phyloP scores from a whole-genome alignment of 92 coral and sea anemone species.

The Metridium senile region DNA sequence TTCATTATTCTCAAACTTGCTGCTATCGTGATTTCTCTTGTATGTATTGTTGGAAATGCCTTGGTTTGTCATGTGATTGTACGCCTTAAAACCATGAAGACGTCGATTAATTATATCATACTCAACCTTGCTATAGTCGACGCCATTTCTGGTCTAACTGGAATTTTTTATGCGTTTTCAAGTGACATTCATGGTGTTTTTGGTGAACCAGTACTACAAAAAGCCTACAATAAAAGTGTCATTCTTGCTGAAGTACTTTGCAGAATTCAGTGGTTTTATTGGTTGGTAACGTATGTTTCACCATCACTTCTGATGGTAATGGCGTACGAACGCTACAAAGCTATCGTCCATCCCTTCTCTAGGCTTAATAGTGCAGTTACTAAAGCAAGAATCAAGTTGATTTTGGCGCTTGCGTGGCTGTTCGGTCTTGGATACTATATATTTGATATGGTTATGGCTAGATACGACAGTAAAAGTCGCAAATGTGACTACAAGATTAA shows the following conservation, averaged over 20 bases:
- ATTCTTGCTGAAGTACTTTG: conserved; percentile 9
- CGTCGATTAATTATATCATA: not conserved
- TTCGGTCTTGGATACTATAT: not conserved
- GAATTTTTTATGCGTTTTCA: not conserved
- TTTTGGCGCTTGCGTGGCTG: not conserved
- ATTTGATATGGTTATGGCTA: not conserved
- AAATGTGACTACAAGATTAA: not conserved
- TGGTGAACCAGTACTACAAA: not conserved
- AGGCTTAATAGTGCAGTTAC: not conserved
- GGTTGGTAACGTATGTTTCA: not conserved
- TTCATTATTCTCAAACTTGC: not conserved
- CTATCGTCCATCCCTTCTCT: not conserved
- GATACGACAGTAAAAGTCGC: not conserved
- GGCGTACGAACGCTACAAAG: conserved; percentile 3
- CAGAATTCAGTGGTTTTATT: not conserved
- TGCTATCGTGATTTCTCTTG: not conserved
- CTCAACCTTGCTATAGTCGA: conserved; percentile 2
- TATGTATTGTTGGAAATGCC: not conserved
- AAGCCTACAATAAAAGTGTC: not conserved
- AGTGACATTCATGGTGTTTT: not conserved
- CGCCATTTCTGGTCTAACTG: not conserved
- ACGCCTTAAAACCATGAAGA: not conserved
- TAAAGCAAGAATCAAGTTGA: not conserved
- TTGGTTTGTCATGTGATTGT: conserved; percentile 1
- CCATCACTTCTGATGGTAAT: not conserved